These are phyloP conservation scores for Euphydryas editha DNA, from an alignment of 2,888 invertebrate genomes.

Conservation along the genomic window DNA sequence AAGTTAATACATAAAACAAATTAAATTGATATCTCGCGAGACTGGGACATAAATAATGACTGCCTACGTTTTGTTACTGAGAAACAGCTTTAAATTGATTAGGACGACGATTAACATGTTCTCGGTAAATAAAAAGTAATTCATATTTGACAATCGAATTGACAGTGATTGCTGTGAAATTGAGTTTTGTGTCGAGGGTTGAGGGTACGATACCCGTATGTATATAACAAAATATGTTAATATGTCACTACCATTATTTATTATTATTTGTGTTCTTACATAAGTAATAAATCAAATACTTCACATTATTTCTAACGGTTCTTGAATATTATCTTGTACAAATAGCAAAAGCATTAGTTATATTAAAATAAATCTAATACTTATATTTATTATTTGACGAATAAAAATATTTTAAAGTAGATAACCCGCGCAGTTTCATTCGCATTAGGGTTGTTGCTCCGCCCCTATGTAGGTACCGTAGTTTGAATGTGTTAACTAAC, in stretches of 20 bases:
- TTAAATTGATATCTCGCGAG: constrained; percentile 60
- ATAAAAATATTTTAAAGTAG: no score
- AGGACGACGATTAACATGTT: constrained; percentile 33
- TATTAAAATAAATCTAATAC: no score
- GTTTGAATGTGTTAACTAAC: no score
- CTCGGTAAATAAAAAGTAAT: constrained; percentile 30
- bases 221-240: not conserved
- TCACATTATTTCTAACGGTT: no score
- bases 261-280: not conserved
- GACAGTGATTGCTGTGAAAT: not conserved
- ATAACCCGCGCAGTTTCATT: no score
- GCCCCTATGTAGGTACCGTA: no score
- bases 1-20: constrained; percentile 58
- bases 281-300: no score
- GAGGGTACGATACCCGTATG: not conserved
- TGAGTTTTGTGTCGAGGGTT: not conserved
- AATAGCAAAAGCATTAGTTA: no score
- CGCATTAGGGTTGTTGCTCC: no score
- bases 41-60: constrained; percentile 58
- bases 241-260: not conserved
- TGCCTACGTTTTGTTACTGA: constrained; percentile 57
- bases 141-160: not conserved
- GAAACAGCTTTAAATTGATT: constrained; percentile 42
- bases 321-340: no score
- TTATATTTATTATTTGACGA: no score